Evolutionary conservation across 2,797 vertebrate species (phyloP).

Genomic region (Mastacembelus armatus): DNA sequence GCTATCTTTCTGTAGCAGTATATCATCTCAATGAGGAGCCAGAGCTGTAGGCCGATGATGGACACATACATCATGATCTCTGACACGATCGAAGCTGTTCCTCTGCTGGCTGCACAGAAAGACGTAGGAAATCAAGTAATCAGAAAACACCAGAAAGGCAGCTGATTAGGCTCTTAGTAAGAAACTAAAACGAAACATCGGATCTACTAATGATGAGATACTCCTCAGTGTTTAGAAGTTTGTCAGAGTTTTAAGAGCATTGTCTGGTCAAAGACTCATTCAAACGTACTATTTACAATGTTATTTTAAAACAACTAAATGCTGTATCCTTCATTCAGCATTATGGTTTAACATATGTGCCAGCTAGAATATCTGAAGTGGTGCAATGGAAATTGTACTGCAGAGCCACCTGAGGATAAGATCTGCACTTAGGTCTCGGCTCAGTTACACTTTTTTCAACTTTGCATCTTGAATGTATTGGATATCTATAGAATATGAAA

Average conservation of each 20-base stretch:
- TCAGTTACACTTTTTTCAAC: too few relatives aligned
- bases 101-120: constrained; percentile 83
- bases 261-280: not conserved
- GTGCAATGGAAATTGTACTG: not conserved
- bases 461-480: too few relatives aligned
- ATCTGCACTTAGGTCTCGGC: not conserved
- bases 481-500: too few relatives aligned
- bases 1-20: constrained; percentile 94
- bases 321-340: not conserved
- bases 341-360: not conserved
- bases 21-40: constrained; percentile 95
- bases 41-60: constrained; percentile 92
- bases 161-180: not conserved
- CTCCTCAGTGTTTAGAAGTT: too few relatives aligned
- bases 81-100: constrained; percentile 91
- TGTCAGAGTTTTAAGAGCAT: not conserved
- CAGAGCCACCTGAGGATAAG: not conserved
- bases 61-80: constrained; percentile 97
- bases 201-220: not conserved
- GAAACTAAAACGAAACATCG: not conserved
- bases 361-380: not conserved
- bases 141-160: not conserved
- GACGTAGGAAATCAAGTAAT: constrained; percentile 3
- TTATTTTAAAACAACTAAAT: too few relatives aligned
- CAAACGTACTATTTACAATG: too few relatives aligned